Evolutionary conservation across 2,113 vertebrate species (phyloP).

Genomic region (Grallaria varia): DNA sequence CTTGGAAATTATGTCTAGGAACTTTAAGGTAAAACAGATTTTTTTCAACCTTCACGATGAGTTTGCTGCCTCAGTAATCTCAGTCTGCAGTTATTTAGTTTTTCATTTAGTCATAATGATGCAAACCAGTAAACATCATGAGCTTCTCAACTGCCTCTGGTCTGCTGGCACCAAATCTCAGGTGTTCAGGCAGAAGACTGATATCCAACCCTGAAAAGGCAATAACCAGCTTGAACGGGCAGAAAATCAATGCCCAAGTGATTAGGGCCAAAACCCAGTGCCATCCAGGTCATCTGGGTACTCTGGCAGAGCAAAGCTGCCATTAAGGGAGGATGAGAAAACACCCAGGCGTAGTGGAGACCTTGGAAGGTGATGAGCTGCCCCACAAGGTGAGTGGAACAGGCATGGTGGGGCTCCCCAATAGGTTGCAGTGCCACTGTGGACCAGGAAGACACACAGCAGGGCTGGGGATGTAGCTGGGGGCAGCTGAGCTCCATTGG

Average conservation of each 20-base stretch:
- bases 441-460: background rate
- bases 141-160: background rate
- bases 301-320: background rate
- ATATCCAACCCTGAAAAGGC: background rate
- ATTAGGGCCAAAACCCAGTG: background rate
- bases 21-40: background rate
- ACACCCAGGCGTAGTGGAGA: background rate
- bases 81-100: background rate
- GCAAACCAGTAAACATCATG: background rate
- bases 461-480: background rate
- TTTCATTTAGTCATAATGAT: background rate
- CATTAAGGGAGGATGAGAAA: background rate
- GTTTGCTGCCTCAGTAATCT: background rate
- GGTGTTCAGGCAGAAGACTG: background rate
- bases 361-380: background rate
- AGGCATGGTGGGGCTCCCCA: fast-evolving
- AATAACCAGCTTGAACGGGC: background rate
- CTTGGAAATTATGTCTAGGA: background rate
- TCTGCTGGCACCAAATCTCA: background rate
- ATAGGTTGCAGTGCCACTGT: fast-evolving
- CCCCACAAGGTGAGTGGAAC: fast-evolving
- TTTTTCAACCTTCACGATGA: background rate
- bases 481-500: background rate
- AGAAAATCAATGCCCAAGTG: background rate
- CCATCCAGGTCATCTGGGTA: background rate